Base-by-base conservation (phyloP, 2,113 vertebrate genomes). In the Nesogale talazaci region DNA sequence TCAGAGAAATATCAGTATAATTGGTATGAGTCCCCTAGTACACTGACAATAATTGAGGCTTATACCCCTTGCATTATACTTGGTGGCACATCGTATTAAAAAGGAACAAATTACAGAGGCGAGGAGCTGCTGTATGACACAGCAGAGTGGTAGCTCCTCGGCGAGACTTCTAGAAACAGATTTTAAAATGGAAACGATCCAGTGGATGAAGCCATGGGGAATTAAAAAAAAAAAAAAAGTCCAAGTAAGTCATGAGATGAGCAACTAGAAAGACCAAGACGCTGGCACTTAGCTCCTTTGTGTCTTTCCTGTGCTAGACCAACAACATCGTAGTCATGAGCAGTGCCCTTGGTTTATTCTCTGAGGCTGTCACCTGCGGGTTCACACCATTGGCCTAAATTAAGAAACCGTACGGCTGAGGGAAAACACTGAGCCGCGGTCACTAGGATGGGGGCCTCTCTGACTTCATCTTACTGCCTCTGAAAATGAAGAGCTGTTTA, bases 41-140 rank as follows among this genome's bases (percentile, higher is more conserved):
- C 46, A 57, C 90, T 96, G 95, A 95, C 95, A 93, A 96, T 97
- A 97, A 97, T 96, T 97, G 97, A 95, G 96, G 96, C 95, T 97
- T 97, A 92, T 96, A 86, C 94, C 93, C 95, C 85, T 76, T 94
- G 96, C 89, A 95, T 95, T 96, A 91, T 87, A 94, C 90, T 97
- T 89, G 88, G 96, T 90, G 80, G 86, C 92, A 95, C 91, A 93
- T 90, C 0, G 67, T 87, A 90, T 96, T 96, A 96, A 96, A 96
- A 95, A 92, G 95, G 91, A 97, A 96, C 95, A 93, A 96, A 96
- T 97, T 97, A 97, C 36, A 97, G 95, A 97, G 95, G 91, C 46
- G 0, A 86, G 72, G 67, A 94, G 38, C 72, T 93, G 76, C 93
- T 22, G 3, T 93, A 36, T 40, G 70, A 88, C 90, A 80, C 59